These are phyloP conservation scores for Melanotaenia trifasciata DNA, from an alignment of 2,797 vertebrate genomes.

Conservation along the genomic window DNA sequence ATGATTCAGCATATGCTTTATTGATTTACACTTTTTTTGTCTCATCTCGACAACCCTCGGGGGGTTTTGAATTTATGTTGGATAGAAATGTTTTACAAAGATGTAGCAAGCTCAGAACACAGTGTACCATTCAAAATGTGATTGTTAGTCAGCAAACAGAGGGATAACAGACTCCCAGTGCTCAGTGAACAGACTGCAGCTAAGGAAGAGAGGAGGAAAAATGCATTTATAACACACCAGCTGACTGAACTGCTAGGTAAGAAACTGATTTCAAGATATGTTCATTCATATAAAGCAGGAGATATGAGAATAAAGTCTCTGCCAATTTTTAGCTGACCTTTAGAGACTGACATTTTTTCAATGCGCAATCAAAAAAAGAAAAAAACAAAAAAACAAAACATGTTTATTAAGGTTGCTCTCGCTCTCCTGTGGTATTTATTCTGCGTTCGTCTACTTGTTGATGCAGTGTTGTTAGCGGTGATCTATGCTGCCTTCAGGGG, in stretches of 20 bases:
- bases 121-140: conserved; percentile 31
- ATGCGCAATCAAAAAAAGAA: conserved; percentile 39
- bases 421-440: conserved; percentile 64
- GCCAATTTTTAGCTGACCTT: conserved; percentile 56
- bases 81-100: conserved; percentile 38
- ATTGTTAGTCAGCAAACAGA: conserved; percentile 50
- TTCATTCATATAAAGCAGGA: conserved; percentile 34
- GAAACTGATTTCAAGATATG: conserved; percentile 20
- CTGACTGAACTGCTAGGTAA: neutral
- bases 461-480: conserved; percentile 63
- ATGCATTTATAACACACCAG: conserved; percentile 22
- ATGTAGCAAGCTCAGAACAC: conserved; percentile 18
- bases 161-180: conserved; percentile 36
- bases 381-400: conserved; percentile 24
- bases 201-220: conserved; percentile 14
- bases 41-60: conserved; percentile 44
- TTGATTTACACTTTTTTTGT: too few relatives aligned
- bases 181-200: conserved; percentile 12
- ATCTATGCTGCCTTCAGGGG: conserved; percentile 72
- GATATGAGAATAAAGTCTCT: conserved; percentile 37
- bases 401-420: conserved; percentile 63
- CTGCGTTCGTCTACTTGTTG: conserved; percentile 61
- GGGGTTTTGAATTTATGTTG: conserved; percentile 34
- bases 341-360: conserved; percentile 44
- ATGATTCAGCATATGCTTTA: conserved; percentile 9